These are phyloP conservation scores for Arbacia lixula DNA, from an alignment of 53 echinoderm and acorn worm species.

Conservation along the genomic window DNA sequence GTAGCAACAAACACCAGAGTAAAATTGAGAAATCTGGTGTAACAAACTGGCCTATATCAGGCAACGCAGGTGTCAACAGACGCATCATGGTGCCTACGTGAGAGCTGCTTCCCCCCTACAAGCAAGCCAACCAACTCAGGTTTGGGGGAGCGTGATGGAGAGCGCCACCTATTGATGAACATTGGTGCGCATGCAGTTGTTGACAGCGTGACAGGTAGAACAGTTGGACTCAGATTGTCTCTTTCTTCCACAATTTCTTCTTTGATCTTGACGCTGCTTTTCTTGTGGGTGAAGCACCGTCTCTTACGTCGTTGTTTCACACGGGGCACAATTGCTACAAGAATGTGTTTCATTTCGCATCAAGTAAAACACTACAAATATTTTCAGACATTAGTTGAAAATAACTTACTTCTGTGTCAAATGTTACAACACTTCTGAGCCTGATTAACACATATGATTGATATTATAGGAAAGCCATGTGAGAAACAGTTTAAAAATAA, in stretches of 20 bases:
- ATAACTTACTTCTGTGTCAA: too few relatives aligned
- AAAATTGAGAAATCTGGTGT: background rate
- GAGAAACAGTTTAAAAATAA: too few relatives aligned
- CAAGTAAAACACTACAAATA: too few relatives aligned
- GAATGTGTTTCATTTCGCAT: too few relatives aligned
- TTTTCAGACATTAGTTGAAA: too few relatives aligned
- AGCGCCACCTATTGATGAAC: background rate
- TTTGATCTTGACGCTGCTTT: too few relatives aligned
- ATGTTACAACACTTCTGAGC: too few relatives aligned
- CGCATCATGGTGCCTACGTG: slow-evolving; percentile 37
- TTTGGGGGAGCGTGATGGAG: background rate
- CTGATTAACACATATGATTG: too few relatives aligned
- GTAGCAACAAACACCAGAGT: background rate
- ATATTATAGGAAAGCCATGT: too few relatives aligned
- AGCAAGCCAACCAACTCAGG: background rate
- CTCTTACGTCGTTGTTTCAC: background rate
- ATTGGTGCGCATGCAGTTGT: background rate
- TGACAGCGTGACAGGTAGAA: background rate
- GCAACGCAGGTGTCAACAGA: slow-evolving; percentile 5
- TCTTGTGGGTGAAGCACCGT: background rate
- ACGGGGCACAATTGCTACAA: background rate
- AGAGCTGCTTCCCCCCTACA: slow-evolving; percentile 13
- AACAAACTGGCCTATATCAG: background rate
- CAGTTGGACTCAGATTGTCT: background rate
- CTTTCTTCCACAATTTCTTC: too few relatives aligned